A percentile compares a stretch with the other conserved stretches of the same genome.
Conservation (phyloP, 2,113 vertebrate species). For the Hippocampus mohnikei region DNA sequence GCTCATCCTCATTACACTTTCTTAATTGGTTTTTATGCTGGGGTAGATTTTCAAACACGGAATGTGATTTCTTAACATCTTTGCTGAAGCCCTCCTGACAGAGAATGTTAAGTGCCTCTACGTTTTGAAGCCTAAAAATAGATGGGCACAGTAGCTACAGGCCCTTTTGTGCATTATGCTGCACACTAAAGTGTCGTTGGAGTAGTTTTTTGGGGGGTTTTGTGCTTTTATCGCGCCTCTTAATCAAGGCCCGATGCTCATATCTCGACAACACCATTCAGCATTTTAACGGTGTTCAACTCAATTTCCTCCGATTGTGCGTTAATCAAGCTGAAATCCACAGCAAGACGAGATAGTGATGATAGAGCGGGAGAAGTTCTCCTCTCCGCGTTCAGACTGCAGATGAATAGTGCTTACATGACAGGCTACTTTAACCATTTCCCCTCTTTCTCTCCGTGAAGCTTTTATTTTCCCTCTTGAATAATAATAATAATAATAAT, state of each 20-base stretch:
- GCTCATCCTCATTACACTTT: slow-evolving; percentile 46
- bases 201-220: slow-evolving; percentile 17
- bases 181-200: slow-evolving; percentile 30
- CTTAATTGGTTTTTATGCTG: slow-evolving; percentile 50
- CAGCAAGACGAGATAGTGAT: neutral
- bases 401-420: neutral
- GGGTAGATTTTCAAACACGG: slow-evolving; percentile 30
- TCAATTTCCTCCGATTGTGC: neutral
- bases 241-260: neutral
- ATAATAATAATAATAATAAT: no score
- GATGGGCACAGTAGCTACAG: slow-evolving; percentile 32
- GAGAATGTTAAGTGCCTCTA: slow-evolving; percentile 46
- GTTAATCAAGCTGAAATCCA: neutral
- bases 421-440: neutral
- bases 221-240: slow-evolving; percentile 17
- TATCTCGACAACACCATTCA: neutral
- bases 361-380: neutral
- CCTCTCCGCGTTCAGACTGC: neutral
- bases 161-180: slow-evolving; percentile 47
- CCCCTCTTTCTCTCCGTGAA: neutral
- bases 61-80: slow-evolving; percentile 27
- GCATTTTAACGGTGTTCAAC: neutral
- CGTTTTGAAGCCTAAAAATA: slow-evolving; percentile 50
- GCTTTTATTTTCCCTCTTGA: no score
- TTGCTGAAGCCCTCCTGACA: slow-evolving; percentile 30